Evolutionary conservation across 2,888 invertebrate genomes (phyloP).

Genomic region (Plebejus melissa): DNA sequence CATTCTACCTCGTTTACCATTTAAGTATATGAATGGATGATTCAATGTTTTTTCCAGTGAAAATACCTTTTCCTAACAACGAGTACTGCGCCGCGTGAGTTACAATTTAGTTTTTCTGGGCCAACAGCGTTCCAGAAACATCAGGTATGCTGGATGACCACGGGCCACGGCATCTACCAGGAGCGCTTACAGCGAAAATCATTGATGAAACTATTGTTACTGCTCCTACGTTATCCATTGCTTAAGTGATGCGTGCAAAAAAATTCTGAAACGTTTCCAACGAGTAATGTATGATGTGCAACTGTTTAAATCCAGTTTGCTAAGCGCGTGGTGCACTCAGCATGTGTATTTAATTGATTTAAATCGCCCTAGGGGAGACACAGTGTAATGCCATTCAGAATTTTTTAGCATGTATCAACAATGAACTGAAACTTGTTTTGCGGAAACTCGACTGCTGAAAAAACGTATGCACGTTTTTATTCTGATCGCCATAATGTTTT

Average conservation of each 20-base stretch:
- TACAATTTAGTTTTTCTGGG: conserved; percentile 7
- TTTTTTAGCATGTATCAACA: conserved; percentile 34
- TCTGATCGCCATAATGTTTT: not conserved
- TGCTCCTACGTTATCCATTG: not conserved
- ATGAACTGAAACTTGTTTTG: conserved; percentile 22
- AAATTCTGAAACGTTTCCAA: not conserved
- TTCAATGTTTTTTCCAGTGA: not conserved
- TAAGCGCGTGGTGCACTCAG: conserved; percentile 6
- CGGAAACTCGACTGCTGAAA: not conserved
- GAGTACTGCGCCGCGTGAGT: not conserved
- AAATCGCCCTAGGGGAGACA: conserved; percentile 34
- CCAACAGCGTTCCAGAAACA: not conserved
- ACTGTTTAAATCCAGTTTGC: not conserved
- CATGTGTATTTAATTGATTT: conserved; percentile 39
- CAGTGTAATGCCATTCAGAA: conserved; percentile 38
- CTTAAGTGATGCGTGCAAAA: not conserved
- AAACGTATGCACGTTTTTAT: conserved; percentile 1
- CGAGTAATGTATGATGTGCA: not conserved
- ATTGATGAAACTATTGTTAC: not conserved
- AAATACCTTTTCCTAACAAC: conserved; percentile 21
- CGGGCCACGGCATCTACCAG: not conserved
- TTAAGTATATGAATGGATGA: conserved; percentile 14
- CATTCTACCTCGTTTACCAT: not conserved
- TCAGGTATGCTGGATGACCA: conserved; percentile 17
- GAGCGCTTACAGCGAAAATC: not conserved